phyloP scores from a whole-genome alignment of 2,113 vertebrate species.

The Anseranas semipalmata region DNA sequence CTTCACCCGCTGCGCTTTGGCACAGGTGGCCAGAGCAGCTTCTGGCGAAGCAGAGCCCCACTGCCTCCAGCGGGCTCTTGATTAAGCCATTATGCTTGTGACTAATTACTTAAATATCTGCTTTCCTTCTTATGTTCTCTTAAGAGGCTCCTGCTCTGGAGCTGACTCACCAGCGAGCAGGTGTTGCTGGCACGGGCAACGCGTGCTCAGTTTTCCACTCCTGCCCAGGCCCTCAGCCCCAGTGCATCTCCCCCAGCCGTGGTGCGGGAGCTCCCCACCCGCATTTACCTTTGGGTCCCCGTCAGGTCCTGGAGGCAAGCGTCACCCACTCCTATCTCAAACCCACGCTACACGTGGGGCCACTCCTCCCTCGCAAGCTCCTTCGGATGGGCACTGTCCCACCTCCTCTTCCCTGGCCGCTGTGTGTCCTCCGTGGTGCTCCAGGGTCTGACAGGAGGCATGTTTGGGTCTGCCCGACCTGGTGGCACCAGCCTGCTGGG shows the following conservation, averaged over 20 bases:
- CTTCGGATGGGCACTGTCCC: neutral
- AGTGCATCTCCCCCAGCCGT: neutral
- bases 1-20: accelerated
- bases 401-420: neutral
- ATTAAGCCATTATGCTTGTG: constrained; percentile 45
- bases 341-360: neutral
- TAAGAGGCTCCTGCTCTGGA: neutral
- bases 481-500: neutral
- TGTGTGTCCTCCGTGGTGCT: neutral
- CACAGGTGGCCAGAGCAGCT: neutral
- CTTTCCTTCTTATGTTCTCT: constrained; percentile 31
- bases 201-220: neutral
- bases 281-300: neutral
- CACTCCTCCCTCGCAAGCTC: neutral
- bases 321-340: neutral
- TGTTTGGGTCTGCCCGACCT: too few relatives aligned
- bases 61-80: constrained; percentile 20
- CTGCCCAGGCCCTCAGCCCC: neutral
- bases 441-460: neutral
- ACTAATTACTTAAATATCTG: constrained; percentile 67
- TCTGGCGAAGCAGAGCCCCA: neutral
- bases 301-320: neutral
- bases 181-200: neutral
- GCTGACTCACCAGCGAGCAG: constrained; percentile 26
- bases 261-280: too few relatives aligned